Base-by-base conservation (phyloP, 2,113 vertebrate genomes). In the Rhipidura dahli region DNA sequence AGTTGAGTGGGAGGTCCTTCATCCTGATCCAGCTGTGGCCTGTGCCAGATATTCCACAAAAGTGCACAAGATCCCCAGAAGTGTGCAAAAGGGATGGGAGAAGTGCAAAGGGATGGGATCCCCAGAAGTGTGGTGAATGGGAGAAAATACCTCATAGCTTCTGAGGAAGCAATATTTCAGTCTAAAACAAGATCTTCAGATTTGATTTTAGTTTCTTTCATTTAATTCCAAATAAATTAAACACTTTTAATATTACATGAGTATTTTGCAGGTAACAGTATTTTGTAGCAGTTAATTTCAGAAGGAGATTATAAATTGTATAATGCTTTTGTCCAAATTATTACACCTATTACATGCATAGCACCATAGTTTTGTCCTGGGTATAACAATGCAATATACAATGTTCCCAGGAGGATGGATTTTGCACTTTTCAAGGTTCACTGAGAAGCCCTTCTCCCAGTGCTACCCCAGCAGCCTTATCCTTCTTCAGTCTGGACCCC, bases 321-420 rank as follows among this genome's bases (percentile, higher is more conserved):
- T 35, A 50, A 50, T 31, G 13, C 13, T 57, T 66, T 66, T 26
- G 26, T 57, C 39, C 6, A 28, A 56, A 30, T 59, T 20, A 44
- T 83, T 71, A 61, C 17, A 31, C 26, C 24, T 26, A 15, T 88
- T 80, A 53, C 24, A 37, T 57, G 10, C 16, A 35, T 4, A 51
- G 6, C 17, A 69, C 21, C 40, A 64, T 56, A 35, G 9, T 49
- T 56, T 56, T 76, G 42, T 39, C 53, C 31, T 61, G 28, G 24
- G 15, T n/a, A 33, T 33, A 73, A 30, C 42, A 69, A 51, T 27
- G 13, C n/a, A 54, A 51, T 15, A 13, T 37, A 50, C 9, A 45
- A 12, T 10, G 23, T 13, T 30, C 27, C 20, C 5, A 6, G 5
- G 1, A 13, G 8, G 3, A 7, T 12, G 8, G 3, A 2, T 49